phyloP scores from a whole-genome alignment of 35 echinoderm and acorn worm genomes.

The Diadema setosum region DNA sequence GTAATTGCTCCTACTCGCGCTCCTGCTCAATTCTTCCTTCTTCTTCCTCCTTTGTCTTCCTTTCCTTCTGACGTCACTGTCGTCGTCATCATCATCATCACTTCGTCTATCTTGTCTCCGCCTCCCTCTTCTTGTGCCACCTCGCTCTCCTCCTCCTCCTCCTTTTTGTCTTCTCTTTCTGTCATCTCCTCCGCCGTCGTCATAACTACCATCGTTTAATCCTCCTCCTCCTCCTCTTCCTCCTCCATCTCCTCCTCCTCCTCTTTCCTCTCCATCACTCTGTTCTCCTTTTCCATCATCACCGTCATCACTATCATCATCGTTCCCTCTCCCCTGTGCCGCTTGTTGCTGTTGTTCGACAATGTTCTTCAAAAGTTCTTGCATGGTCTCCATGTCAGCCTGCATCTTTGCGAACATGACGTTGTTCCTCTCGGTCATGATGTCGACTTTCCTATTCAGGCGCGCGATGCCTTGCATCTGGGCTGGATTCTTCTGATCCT shows the following conservation, averaged over 20 bases:
- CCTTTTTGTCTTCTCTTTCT: neutral
- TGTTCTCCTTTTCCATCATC: neutral
- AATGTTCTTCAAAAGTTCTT: slow-evolving; percentile 15
- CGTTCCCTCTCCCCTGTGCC: neutral
- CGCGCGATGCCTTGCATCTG: neutral
- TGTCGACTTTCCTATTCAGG: neutral
- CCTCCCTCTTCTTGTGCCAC: neutral
- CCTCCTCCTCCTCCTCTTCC: neutral
- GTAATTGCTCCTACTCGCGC: too few species aligned
- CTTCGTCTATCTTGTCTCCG: neutral
- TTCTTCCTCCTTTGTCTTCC: neutral
- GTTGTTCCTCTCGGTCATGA: neutral
- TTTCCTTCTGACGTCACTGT: neutral
- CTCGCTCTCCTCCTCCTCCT: neutral
- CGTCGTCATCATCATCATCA: neutral
- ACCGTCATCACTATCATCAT: neutral
- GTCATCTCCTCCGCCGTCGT: neutral
- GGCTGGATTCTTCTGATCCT: neutral
- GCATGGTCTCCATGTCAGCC: slow-evolving; percentile 40
- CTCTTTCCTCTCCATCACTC: neutral
- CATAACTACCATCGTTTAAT: neutral
- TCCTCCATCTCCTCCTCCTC: neutral
- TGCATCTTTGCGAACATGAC: slow-evolving; percentile 12
- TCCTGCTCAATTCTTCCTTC: neutral
- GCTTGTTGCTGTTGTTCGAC: neutral